Percentiles rank a stretch among this genome's conserved stretches.
phyloP scores from a whole-genome alignment of 1,140 invertebrate genomes.

The Magallana gigas region DNA sequence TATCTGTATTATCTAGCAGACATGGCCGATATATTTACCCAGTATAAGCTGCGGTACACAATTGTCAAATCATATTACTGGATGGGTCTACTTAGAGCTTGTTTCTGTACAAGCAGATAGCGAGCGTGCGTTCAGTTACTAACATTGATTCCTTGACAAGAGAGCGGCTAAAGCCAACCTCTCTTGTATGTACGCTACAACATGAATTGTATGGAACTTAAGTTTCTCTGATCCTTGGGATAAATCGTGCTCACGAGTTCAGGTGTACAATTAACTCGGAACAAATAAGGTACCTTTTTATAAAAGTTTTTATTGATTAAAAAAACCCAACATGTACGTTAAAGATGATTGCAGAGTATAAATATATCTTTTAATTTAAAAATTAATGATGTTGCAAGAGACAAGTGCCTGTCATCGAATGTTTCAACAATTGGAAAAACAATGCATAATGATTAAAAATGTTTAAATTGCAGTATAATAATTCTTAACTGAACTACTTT shows the following conservation, averaged over 20 bases:
- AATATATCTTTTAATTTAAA: no score
- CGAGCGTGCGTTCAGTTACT: background rate
- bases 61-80: background rate
- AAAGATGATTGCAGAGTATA: no score
- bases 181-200: background rate
- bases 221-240: background rate
- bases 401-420: no score
- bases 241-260: background rate
- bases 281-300: conserved; percentile 3
- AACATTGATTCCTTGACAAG: conserved; percentile 1
- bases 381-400: no score
- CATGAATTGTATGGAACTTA: conserved; percentile 5
- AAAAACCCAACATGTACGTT: no score
- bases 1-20: background rate
- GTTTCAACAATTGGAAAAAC: no score
- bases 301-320: no score
- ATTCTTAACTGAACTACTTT: background rate
- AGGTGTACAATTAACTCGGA: background rate
- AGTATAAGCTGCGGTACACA: background rate
- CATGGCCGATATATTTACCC: background rate
- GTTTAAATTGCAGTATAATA: background rate
- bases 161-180: background rate
- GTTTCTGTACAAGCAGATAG: background rate
- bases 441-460: background rate
- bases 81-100: background rate